Percentiles rank a stretch among this genome's conserved stretches.
These are phyloP conservation scores for Stenopsyche tienmushanensis DNA, from an alignment of 1,140 invertebrate genomes.

Conservation along the genomic window DNA sequence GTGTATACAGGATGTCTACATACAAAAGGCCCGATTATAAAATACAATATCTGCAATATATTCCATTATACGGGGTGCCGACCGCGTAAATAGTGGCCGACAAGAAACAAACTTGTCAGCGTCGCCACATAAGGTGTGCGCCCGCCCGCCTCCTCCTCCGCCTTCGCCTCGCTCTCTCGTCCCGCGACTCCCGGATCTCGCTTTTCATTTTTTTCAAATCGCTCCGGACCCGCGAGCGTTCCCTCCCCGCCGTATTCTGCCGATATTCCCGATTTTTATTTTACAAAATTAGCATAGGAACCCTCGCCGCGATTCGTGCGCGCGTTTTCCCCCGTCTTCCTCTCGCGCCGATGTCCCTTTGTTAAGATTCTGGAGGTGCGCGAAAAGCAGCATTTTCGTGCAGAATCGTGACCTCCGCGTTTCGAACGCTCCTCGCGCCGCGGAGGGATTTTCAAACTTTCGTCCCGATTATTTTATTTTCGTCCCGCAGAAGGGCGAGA, in stretches of 20 bases:
- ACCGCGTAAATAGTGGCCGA: constrained; percentile 37
- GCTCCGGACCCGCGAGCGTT: not conserved
- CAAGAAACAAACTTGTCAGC: constrained; percentile 42
- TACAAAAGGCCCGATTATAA: constrained; percentile 42
- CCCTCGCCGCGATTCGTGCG: constrained; percentile 17
- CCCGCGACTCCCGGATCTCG: too few relatives aligned
- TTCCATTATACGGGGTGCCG: constrained; percentile 38
- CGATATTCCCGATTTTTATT: not conserved
- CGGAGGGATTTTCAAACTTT: constrained; percentile 2
- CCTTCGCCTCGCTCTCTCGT: not conserved
- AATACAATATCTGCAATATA: constrained; percentile 43
- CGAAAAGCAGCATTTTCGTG: constrained; percentile 9
- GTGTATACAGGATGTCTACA: constrained; percentile 43
- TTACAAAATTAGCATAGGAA: constrained; percentile 22
- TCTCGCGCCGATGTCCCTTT: constrained; percentile 13
- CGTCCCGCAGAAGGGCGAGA: too few relatives aligned
- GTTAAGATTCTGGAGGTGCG: constrained; percentile 2
- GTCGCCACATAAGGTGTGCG: constrained; percentile 41
- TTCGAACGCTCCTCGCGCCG: constrained; percentile 6
- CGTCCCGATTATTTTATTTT: not conserved
- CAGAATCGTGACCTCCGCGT: constrained; percentile 15
- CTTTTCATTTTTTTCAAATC: too few relatives aligned
- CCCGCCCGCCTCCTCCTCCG: not conserved
- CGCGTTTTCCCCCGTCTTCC: constrained; percentile 12
- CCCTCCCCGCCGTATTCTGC: too few relatives aligned